A percentile compares a stretch with the other conserved stretches of the same genome.
These are phyloP conservation scores for Pristionchus entomophagus DNA, from an alignment of 2,888 invertebrate species.

Conservation along the genomic window DNA sequence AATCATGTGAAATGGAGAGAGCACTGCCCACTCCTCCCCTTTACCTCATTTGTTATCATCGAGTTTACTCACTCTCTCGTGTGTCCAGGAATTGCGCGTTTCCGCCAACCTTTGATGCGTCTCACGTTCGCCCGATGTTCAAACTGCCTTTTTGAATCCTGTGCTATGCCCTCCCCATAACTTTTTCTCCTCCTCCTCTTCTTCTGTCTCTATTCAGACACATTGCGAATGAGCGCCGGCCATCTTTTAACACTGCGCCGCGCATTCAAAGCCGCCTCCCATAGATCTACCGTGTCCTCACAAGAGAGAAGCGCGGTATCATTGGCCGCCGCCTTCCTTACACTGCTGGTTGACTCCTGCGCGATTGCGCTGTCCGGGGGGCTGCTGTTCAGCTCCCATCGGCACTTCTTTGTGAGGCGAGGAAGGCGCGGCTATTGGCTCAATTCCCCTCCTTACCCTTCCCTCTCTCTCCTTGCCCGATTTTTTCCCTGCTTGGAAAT, in stretches of 20 bases:
- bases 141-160: neutral
- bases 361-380: neutral
- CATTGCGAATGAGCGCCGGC: conserved; percentile 3
- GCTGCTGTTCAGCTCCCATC: neutral
- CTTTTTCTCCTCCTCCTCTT: neutral
- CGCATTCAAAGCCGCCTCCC: neutral
- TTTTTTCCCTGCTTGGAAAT: neutral
- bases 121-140: neutral
- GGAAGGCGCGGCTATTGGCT: neutral
- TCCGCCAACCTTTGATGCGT: neutral
- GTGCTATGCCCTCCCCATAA: neutral
- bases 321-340: neutral
- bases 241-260: too few species aligned
- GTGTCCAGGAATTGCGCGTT: too few species aligned
- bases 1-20: too few species aligned
- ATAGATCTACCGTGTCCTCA: too few species aligned
- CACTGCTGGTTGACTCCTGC: neutral
- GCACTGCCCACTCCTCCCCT: too few species aligned
- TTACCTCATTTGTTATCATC: conserved; percentile 35
- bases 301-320: too few species aligned
- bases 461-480: neutral
- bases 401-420: conserved; percentile 7
- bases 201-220: neutral
- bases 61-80: too few species aligned
- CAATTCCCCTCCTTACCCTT: neutral